Percentiles rank a stretch among this genome's conserved stretches.
These are phyloP conservation scores for Glaucopsyche alexis DNA, from an alignment of 2,888 invertebrate species.

Conservation along the genomic window DNA sequence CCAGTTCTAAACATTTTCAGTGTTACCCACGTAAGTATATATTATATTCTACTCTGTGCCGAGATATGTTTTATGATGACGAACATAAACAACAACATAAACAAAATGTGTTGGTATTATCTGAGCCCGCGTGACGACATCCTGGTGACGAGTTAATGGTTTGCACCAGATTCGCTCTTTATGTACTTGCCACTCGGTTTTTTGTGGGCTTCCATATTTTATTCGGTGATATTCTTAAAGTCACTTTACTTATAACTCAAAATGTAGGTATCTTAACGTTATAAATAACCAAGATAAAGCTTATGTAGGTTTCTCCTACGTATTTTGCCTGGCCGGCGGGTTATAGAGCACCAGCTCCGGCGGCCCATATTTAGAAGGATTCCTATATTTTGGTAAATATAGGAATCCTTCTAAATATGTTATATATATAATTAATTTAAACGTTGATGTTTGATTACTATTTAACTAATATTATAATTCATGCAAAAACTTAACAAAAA, in stretches of 20 bases:
- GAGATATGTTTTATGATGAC: background rate
- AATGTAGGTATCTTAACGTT: background rate
- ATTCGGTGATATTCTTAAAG: background rate
- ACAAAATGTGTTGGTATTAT: background rate
- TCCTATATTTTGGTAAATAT: no score
- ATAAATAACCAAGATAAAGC: background rate
- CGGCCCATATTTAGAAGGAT: no score
- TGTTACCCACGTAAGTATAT: background rate
- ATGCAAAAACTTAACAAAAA: slow-evolving; percentile 1
- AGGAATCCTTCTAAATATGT: no score
- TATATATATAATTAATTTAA: no score
- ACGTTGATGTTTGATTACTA: no score
- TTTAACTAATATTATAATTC: background rate
- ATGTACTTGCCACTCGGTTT: background rate
- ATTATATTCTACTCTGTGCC: background rate
- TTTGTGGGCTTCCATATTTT: background rate
- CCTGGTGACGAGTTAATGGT: background rate
- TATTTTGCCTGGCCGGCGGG: no score
- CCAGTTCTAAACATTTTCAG: no score
- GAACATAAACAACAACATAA: background rate
- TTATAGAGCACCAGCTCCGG: no score
- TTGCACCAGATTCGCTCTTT: background rate
- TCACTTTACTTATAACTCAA: background rate
- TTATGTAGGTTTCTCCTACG: background rate
- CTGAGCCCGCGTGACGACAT: background rate